phyloP scores from a whole-genome alignment of 2,113 vertebrate genomes.

The Dendropsophus ebraccatus region DNA sequence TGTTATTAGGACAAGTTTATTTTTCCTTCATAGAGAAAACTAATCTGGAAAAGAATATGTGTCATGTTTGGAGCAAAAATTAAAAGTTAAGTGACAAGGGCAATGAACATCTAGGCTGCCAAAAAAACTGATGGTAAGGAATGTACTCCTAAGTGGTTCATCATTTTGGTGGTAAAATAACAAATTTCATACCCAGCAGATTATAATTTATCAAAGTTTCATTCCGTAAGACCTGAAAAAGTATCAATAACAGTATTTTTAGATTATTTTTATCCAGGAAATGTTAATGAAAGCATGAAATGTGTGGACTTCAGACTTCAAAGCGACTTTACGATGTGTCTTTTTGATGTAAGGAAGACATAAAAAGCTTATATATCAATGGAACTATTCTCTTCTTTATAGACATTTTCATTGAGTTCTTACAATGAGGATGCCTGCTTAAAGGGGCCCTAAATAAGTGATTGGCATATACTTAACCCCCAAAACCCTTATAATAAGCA shows the following conservation, averaged over 20 bases:
- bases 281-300: neutral
- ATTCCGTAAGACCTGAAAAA: neutral
- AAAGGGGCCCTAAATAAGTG: neutral
- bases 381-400: neutral
- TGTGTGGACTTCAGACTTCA: neutral
- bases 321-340: neutral
- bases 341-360: neutral
- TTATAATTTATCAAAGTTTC: slow-evolving; percentile 28
- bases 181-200: slow-evolving; percentile 11
- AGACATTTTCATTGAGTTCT: neutral
- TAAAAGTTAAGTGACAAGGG: slow-evolving; percentile 60
- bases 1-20: slow-evolving; percentile 57
- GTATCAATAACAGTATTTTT: neutral
- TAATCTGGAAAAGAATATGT: slow-evolving; percentile 36
- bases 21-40: slow-evolving; percentile 52
- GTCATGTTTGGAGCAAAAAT: slow-evolving; percentile 57
- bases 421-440: neutral
- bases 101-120: slow-evolving; percentile 28
- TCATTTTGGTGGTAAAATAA: neutral
- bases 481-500: neutral
- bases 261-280: neutral
- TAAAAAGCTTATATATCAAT: neutral
- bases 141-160: slow-evolving; percentile 34
- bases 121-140: slow-evolving; percentile 33
- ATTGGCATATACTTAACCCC: neutral